Conservation (phyloP, 2,888 invertebrate genomes). For the Electrophaes corylata region DNA sequence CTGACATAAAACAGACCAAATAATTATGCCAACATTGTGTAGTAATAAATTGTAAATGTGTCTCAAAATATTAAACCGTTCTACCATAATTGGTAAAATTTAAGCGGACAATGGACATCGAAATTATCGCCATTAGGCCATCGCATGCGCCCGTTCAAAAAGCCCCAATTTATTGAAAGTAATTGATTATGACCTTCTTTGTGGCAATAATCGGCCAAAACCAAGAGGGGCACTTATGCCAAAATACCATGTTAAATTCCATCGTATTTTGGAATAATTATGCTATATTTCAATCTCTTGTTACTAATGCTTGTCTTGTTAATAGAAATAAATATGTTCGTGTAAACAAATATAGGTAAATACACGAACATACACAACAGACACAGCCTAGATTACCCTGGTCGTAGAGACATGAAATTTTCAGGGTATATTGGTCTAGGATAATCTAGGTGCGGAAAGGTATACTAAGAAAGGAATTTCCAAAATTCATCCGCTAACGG, state of each 20-base stretch:
- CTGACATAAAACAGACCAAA: too few relatives aligned
- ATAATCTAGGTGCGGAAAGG: too few relatives aligned
- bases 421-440: too few relatives aligned
- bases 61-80: slow-evolving; percentile 9
- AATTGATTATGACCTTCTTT: slow-evolving; percentile 76
- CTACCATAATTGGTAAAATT: slow-evolving; percentile 63
- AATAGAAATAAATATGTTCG: too few relatives aligned
- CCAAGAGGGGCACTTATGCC: slow-evolving; percentile 2
- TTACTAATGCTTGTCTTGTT: not conserved
- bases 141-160: slow-evolving; percentile 62
- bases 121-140: slow-evolving; percentile 73
- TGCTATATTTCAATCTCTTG: not conserved
- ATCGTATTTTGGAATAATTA: not conserved
- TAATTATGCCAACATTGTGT: too few relatives aligned
- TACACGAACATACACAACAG: too few relatives aligned
- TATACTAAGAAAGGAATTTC: too few relatives aligned
- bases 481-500: too few relatives aligned
- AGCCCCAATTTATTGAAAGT: slow-evolving; percentile 62
- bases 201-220: slow-evolving; percentile 39
- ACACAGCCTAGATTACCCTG: too few relatives aligned
- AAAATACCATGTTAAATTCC: too few relatives aligned
- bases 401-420: too few relatives aligned
- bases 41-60: not conserved
- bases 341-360: too few relatives aligned
- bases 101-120: slow-evolving; percentile 64